Conservation (phyloP, 2,888 invertebrate genomes). For the Muschampia plurimacula region DNA sequence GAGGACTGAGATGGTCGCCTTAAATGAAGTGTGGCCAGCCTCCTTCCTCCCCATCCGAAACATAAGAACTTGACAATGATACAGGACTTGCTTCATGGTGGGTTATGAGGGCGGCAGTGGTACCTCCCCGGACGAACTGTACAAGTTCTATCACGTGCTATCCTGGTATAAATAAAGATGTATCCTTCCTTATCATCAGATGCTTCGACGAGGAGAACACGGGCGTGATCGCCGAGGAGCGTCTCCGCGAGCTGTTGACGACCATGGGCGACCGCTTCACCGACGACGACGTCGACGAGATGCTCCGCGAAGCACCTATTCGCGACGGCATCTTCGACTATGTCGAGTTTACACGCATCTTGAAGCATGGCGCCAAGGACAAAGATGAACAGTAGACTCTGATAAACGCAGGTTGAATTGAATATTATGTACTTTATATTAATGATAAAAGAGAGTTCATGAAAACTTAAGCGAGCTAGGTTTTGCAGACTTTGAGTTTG, state of each 20-base stretch:
- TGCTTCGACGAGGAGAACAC: slow-evolving; percentile 99
- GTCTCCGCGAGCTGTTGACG: slow-evolving; percentile 96
- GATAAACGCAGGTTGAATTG: slow-evolving; percentile 12
- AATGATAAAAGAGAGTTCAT: not conserved
- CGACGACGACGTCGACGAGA: slow-evolving; percentile 99
- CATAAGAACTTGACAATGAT: too few relatives aligned
- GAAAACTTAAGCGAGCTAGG: not conserved
- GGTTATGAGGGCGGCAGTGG: too few relatives aligned
- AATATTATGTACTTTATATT: not conserved
- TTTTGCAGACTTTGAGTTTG: not conserved
- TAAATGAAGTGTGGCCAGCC: too few relatives aligned
- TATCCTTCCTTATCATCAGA: slow-evolving; percentile 49
- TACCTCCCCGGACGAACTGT: too few relatives aligned
- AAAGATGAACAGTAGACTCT: slow-evolving; percentile 93
- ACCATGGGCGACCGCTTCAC: slow-evolving; percentile 98
- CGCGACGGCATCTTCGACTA: slow-evolving; percentile 98
- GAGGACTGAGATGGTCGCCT: too few relatives aligned
- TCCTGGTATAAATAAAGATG: too few relatives aligned
- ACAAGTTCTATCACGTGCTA: too few relatives aligned
- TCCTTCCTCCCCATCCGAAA: too few relatives aligned
- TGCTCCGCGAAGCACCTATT: slow-evolving; percentile 99
- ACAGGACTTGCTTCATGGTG: too few relatives aligned
- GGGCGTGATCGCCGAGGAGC: slow-evolving; percentile 97
- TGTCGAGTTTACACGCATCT: slow-evolving; percentile 98
- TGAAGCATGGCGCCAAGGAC: slow-evolving; percentile 99